Base-by-base conservation (phyloP, 2,797 vertebrate species). In the Poecilia wingei region DNA sequence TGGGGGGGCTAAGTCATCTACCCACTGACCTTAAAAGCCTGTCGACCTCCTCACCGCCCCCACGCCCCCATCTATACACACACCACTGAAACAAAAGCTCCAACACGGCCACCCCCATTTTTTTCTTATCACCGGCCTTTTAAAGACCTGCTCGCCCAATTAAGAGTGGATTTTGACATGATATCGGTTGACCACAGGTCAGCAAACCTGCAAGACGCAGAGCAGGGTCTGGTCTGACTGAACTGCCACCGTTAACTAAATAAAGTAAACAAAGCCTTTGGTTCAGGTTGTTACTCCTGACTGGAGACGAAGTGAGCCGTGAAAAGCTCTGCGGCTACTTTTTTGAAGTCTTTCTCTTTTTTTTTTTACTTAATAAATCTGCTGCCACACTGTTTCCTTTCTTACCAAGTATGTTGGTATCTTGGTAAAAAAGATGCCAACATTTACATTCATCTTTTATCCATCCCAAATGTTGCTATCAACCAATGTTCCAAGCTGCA, bases 121-220 rank as follows among this genome's bases (percentile, higher is more conserved):
- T 86, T 81, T 86, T 79, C 86, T 90, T 86, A 91, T 90, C 88
- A 85, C 46, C 75, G 45, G 0, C 53, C 74, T 79, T 89, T 82
- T 87, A 87, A 90, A 93, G 92, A 85, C 82, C 85, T 72, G 84
- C 83, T 51, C 55, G 6, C 79, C 87, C 92, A 95, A 94, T 95
- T 93, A 94, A 31, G 90, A 93, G 88, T 51, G 87, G 89, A 90
- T 94, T 93, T 89, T 92, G 93, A 94, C 92, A 86, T 91, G 86
- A 87, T 82, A 70, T 79, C 80, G 85, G 92, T 90, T 82, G 55
- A 79, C 75, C 84, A 79, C 85, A 88, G 90, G 92, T 91, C 92
- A 90, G 76, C 53, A n/a, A 81, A 86, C 41, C 71, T 36, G 76
- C 36, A 74, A 77, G 79, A 79, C 64, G 36, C 49, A 43, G 78